These are phyloP conservation scores for Siphlonurus alternatus DNA, from an alignment of 2,888 invertebrate species.

Conservation along the genomic window DNA sequence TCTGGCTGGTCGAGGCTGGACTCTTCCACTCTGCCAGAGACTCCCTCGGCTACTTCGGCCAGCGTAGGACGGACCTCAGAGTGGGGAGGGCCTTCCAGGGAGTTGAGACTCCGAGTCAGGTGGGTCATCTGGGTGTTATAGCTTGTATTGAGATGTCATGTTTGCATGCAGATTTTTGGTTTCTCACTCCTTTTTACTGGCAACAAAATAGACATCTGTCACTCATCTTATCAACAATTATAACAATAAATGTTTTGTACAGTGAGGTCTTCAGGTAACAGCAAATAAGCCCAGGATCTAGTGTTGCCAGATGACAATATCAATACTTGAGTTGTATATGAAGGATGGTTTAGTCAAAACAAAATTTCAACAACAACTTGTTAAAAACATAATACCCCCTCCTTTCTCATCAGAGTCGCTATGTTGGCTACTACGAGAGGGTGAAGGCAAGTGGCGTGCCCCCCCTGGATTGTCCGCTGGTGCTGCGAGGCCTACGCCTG, in stretches of 20 bases:
- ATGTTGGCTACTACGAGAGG: conserved; percentile 30
- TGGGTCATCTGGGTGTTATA: conserved; percentile 24
- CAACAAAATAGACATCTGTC: too few relatives aligned
- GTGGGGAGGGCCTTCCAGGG: conserved; percentile 30
- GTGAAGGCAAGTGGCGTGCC: conserved; percentile 17
- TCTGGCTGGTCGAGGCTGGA: conserved; percentile 29
- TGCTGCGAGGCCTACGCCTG: conserved; percentile 23
- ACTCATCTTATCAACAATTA: too few relatives aligned
- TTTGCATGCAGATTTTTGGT: too few relatives aligned
- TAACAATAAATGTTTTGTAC: too few relatives aligned
- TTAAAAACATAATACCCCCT: too few relatives aligned
- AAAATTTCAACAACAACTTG: too few relatives aligned
- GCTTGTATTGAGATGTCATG: neutral
- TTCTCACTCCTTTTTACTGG: too few relatives aligned
- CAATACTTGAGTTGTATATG: too few relatives aligned
- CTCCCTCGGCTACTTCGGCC: conserved; percentile 30
- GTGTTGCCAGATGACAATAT: too few relatives aligned
- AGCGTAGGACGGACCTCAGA: conserved; percentile 28
- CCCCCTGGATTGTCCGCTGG: conserved; percentile 23
- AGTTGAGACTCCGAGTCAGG: conserved; percentile 33
- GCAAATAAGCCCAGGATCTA: too few relatives aligned
- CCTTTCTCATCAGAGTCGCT: conserved; percentile 33
- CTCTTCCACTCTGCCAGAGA: conserved; percentile 28
- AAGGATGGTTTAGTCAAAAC: too few relatives aligned
- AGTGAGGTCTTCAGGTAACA: too few relatives aligned